Evolutionary conservation across 1,140 invertebrate species (phyloP), one percentile per base, ranked within the genome.

Genomic region (Polypedilum vanderplanki): DNA sequence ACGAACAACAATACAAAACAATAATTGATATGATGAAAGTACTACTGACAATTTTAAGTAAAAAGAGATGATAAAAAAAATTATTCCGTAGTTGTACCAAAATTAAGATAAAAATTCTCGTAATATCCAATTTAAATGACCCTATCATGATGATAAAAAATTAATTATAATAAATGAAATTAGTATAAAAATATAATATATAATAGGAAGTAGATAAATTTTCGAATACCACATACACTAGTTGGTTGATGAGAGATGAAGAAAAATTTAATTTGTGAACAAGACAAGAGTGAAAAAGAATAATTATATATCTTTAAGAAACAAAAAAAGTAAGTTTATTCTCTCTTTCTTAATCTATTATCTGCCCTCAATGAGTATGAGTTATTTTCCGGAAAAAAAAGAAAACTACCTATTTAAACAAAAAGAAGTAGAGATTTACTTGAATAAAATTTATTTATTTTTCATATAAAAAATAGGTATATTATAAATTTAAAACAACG

Each of bases 81-180:
- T 10, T 20, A 18, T 22, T 70, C 65, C 65, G 65, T 70, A 70
- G 65, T 70, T 70, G 65, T 70, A 70, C 65, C 65, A 70, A 70
- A 57, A 57, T 57, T 57, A 15, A 17, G n/a, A 57, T 57, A 57
- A 57, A 15, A 57, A 22, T 70, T 18, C 17, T 20, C 20, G 65
- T 20, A 70, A 70, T 20, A 70, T 70, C 65, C 65, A 18, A 70
- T 18, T 70, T 70, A 70, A 33, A 20, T 70, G 46, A 57, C 20
- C 65, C 20, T 70, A 70, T 70, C 65, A 70, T 18, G 20, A 18
- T 18, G 9, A 70, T 17, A 20, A 70, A 67, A 18, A 67, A 67
- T 67, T 67, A 67, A 7, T 7, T 70, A 70, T 20, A 70, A 70
- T n/a, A 70, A 12, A 20, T 70, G 65, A 70, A 70, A 70, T 20